Percentiles rank a stretch among this genome's conserved stretches.
Evolutionary conservation across 2,888 invertebrate species (phyloP).

Genomic region (Elysia crispata): DNA sequence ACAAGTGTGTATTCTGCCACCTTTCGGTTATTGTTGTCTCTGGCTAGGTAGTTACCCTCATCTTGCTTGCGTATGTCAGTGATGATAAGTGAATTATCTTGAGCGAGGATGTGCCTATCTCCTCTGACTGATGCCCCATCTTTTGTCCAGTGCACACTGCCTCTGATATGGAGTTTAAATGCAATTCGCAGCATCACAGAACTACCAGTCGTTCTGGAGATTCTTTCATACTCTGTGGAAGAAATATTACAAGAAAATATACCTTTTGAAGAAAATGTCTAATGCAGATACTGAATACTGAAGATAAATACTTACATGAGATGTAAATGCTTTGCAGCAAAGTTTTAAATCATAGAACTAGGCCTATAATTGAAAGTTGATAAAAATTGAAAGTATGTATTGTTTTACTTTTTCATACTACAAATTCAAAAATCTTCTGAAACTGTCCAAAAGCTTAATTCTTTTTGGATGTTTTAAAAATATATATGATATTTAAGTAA

Average conservation of each 20-base stretch:
- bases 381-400: neutral
- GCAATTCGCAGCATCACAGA: constrained; percentile 54
- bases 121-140: constrained; percentile 49
- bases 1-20: constrained; percentile 55
- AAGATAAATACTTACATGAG: too few species aligned
- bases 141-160: constrained; percentile 55
- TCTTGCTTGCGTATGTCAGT: constrained; percentile 55
- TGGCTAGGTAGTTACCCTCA: constrained; percentile 56
- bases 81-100: constrained; percentile 59
- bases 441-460: too few species aligned
- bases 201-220: constrained; percentile 53
- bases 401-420: too few species aligned
- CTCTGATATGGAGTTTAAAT: constrained; percentile 56
- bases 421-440: too few species aligned
- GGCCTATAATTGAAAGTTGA: too few species aligned
- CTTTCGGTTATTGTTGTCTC: constrained; percentile 51
- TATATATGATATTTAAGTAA: too few species aligned
- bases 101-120: constrained; percentile 55
- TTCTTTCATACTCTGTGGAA: constrained; percentile 52
- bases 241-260: neutral
- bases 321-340: too few species aligned
- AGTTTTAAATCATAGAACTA: too few species aligned
- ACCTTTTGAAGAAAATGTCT: neutral
- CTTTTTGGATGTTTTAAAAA: too few species aligned
- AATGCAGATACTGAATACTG: neutral